These are phyloP conservation scores for Rhadina sibilatrix DNA, from an alignment of 2,113 vertebrate genomes.

Conservation along the genomic window DNA sequence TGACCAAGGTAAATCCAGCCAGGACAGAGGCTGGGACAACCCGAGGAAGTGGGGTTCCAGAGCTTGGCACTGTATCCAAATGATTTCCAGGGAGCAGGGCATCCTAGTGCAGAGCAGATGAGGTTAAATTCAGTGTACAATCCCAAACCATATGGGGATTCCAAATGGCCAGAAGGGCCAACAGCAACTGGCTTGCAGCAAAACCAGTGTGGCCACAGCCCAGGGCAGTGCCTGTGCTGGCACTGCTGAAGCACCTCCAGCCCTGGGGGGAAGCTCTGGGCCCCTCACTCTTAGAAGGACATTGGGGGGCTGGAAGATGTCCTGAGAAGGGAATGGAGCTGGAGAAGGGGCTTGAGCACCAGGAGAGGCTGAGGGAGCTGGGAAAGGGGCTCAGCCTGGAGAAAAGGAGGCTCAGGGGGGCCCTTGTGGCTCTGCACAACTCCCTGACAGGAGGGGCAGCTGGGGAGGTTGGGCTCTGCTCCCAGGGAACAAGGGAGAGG, in stretches of 20 bases:
- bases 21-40: not conserved
- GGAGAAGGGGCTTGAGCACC: not conserved
- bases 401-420: not conserved
- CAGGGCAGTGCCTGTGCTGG: not conserved
- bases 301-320: fast-evolving
- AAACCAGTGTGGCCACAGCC: not conserved
- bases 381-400: not conserved
- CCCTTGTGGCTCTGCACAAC: not conserved
- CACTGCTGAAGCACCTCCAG: not conserved
- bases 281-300: not conserved
- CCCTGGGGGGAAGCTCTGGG: too few species aligned
- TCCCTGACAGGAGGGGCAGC: not conserved
- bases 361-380: not conserved
- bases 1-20: not conserved
- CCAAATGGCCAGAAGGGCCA: not conserved
- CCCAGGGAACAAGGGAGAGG: not conserved
- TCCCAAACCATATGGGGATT: not conserved
- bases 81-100: not conserved
- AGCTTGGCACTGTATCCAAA: not conserved
- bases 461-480: not conserved
- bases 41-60: fast-evolving
- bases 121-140: not conserved
- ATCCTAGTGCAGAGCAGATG: not conserved
- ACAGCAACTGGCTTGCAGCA: not conserved
- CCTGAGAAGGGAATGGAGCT: not conserved